These are phyloP conservation scores for Mellivora capensis DNA, from an alignment of 2,113 vertebrate genomes.

Conservation along the genomic window DNA sequence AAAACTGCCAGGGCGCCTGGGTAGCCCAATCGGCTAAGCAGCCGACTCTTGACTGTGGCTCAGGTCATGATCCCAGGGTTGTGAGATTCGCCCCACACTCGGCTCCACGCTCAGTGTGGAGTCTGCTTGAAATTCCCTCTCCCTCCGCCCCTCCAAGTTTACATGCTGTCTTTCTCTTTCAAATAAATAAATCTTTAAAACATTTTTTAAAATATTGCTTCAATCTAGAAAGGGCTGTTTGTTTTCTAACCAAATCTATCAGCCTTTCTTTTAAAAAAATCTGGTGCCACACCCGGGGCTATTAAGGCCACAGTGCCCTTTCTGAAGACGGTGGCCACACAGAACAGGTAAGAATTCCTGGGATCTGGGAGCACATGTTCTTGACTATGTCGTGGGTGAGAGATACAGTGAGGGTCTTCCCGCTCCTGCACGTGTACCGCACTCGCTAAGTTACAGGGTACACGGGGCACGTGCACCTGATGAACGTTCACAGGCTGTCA, in stretches of 20 bases:
- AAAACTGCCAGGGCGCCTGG: neutral
- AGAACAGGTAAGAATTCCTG: neutral
- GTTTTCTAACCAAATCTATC: neutral
- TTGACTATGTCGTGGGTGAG: neutral
- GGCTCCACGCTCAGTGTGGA: too few species aligned
- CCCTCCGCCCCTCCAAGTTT: too few species aligned
- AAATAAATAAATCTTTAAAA: too few species aligned
- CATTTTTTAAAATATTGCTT: neutral
- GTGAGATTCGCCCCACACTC: too few species aligned
- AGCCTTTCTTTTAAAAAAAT: neutral
- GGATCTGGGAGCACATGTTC: neutral
- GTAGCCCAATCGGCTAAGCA: too few species aligned
- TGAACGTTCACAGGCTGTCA: too few species aligned
- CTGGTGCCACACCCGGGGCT: neutral
- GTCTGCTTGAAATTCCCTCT: too few species aligned
- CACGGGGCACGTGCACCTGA: neutral
- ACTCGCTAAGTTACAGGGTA: neutral
- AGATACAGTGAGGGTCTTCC: neutral
- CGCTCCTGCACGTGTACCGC: neutral
- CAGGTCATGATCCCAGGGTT: too few species aligned
- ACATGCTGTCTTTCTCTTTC: too few species aligned
- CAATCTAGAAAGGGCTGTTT: neutral
- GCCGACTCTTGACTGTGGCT: too few species aligned
- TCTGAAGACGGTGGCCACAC: neutral
- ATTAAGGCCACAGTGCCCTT: neutral